Base-by-base conservation (phyloP, 2,113 vertebrate species). In the Chaetodon trifascialis region DNA sequence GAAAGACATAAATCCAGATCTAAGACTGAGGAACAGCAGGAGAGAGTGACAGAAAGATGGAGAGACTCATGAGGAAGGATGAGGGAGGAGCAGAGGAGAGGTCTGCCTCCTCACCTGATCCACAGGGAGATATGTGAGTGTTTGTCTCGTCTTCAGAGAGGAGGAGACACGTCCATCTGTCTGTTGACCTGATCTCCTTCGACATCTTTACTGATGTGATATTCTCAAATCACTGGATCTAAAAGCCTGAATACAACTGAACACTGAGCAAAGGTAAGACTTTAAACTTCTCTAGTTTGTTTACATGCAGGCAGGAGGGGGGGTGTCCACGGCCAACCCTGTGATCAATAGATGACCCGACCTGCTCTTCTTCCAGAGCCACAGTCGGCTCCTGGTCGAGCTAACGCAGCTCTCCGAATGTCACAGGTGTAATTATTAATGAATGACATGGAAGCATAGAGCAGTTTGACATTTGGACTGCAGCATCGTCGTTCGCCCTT, bases 221-320 rank as follows among this genome's bases (percentile, higher is more conserved):
- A 59, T 30, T 34, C 17, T 62, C 25, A 36, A 4, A n/a, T 1
- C 17, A 6, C 0, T 21, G 25, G 40, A 34, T 56, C 23, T 75
- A 82, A 55, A 10, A 47, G 10, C 15, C 42, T 14, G 5, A 49
- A 25, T 42, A 23, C 14, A 34, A n/a, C 17, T 4, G 5, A 67
- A 11, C 9, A 38, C 0, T 1, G 9, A 65, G 19, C 36, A 51
- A 69, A 65, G 75, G 84, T 86, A 74, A 78, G 64, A 68, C 12
- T 67, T 76, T 42, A 5, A 58, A 30, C 69, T 30, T 19, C 11
- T 72, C 9, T 1, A 21, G 17, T 12, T 23, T 38, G 25, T 60
- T n/a, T 49, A 16, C 0, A 0, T 14, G 10, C 8, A 30, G 30
- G 30, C 30, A 30, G 30, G 30, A 30, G 30, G 30, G 30, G 30